phyloP scores from a whole-genome alignment of 2,797 vertebrate species.

The Allochrocebus solatus region DNA sequence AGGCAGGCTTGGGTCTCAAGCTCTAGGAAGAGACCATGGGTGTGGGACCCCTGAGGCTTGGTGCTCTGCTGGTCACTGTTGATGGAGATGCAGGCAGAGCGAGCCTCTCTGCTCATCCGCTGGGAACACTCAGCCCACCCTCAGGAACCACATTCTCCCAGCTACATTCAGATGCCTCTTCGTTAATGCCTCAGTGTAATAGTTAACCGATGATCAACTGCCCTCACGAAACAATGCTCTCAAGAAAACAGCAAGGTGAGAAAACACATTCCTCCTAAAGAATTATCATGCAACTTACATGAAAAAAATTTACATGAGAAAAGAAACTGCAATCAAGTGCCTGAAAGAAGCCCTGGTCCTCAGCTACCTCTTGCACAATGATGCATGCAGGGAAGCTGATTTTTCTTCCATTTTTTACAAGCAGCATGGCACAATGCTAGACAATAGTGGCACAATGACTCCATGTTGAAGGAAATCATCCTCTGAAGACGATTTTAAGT shows the following conservation, averaged over 20 bases:
- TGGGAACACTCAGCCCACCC: not conserved
- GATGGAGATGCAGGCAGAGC: not conserved
- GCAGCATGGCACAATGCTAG: not conserved
- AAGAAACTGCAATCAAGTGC: not conserved
- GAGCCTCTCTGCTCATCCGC: not conserved
- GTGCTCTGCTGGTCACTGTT: not conserved
- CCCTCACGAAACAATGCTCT: not conserved
- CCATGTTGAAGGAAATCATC: constrained; percentile 31
- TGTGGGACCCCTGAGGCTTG: not conserved
- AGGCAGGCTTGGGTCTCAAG: not conserved
- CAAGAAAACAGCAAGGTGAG: not conserved
- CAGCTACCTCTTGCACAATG: not conserved
- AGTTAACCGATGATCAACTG: not conserved
- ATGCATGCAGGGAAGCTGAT: not conserved
- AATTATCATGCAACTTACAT: not conserved
- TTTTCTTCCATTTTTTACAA: constrained; percentile 44
- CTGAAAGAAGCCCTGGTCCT: not conserved
- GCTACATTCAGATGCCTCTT: not conserved
- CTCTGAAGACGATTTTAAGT: constrained; percentile 5
- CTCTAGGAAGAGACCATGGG: not conserved
- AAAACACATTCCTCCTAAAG: not conserved
- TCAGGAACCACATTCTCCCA: too few relatives aligned
- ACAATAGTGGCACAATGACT: constrained; percentile 28
- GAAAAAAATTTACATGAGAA: not conserved
- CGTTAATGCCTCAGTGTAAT: not conserved